These are phyloP conservation scores for Molorchus minor DNA, from an alignment of 2,888 invertebrate species.

Conservation along the genomic window DNA sequence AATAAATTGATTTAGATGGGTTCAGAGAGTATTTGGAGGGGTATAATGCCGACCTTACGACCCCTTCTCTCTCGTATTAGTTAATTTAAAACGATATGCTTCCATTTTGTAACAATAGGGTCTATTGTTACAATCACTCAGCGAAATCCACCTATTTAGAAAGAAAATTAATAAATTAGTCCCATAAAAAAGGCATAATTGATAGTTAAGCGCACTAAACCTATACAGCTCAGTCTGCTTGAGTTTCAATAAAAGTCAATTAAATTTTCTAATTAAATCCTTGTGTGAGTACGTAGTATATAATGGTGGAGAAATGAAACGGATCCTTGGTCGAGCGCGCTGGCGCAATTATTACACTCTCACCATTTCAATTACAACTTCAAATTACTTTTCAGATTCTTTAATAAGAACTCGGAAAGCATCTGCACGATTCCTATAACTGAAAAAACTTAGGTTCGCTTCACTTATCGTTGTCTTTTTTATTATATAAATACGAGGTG, in stretches of 20 bases:
- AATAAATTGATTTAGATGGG: too few species aligned
- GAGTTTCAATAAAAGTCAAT: slow-evolving; percentile 62
- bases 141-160: not conserved
- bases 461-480: slow-evolving; percentile 33
- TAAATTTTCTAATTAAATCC: slow-evolving; percentile 62
- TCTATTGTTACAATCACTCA: too few species aligned
- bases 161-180: slow-evolving; percentile 53
- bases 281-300: slow-evolving; percentile 55
- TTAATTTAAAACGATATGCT: too few species aligned
- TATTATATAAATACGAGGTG: slow-evolving; percentile 31
- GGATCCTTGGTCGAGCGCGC: slow-evolving; percentile 46
- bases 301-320: slow-evolving; percentile 56
- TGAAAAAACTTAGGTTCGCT: slow-evolving; percentile 37
- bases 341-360: slow-evolving; percentile 62
- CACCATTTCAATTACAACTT: slow-evolving; percentile 65
- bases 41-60: too few species aligned
- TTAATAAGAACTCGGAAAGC: slow-evolving; percentile 58
- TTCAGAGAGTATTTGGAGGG: too few species aligned
- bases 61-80: too few species aligned
- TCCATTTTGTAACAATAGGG: too few species aligned
- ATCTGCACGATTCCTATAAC: slow-evolving; percentile 47
- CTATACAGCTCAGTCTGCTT: slow-evolving; percentile 55
- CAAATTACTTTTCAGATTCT: slow-evolving; percentile 64
- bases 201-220: slow-evolving; percentile 57
- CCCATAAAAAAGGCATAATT: slow-evolving; percentile 54